Conservation (phyloP, 1,140 invertebrate genomes). For the Tetramorium simillimum region DNA sequence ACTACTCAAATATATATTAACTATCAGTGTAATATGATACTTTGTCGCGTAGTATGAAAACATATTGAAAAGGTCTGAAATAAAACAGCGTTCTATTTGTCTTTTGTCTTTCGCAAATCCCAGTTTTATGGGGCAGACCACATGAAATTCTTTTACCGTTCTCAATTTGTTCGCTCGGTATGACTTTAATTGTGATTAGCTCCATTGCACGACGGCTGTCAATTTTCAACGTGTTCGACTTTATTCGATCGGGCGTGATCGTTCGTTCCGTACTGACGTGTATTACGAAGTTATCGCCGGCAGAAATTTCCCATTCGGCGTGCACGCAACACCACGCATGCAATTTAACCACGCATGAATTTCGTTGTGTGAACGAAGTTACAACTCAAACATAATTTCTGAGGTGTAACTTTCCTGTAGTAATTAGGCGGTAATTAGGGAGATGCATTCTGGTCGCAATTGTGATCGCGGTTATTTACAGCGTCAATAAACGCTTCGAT, state of each 20-base stretch:
- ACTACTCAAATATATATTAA: background rate
- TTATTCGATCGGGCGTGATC: conserved; percentile 27
- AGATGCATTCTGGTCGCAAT: background rate
- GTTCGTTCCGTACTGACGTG: conserved; percentile 1
- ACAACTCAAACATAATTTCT: background rate
- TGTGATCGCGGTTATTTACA: conserved; percentile 23
- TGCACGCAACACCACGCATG: background rate
- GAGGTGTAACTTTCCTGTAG: background rate
- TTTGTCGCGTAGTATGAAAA: background rate
- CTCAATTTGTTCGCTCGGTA: background rate
- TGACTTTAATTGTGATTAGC: conserved; percentile 46
- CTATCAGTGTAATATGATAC: background rate
- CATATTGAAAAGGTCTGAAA: background rate
- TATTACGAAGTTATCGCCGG: conserved; percentile 31
- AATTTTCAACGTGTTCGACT: conserved; percentile 8
- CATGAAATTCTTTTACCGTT: background rate
- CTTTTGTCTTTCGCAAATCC: background rate
- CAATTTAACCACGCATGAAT: conserved; percentile 1
- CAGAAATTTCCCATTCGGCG: conserved; percentile 8
- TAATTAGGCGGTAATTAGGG: conserved; percentile 19
- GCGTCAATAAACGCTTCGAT: conserved; percentile 4
- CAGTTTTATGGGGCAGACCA: background rate
- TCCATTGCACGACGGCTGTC: background rate
- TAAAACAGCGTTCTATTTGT: background rate
- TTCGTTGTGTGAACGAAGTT: conserved; percentile 11